Evolutionary conservation across 2,888 invertebrate genomes (phyloP).

Genomic region (Danaus chrysippus): DNA sequence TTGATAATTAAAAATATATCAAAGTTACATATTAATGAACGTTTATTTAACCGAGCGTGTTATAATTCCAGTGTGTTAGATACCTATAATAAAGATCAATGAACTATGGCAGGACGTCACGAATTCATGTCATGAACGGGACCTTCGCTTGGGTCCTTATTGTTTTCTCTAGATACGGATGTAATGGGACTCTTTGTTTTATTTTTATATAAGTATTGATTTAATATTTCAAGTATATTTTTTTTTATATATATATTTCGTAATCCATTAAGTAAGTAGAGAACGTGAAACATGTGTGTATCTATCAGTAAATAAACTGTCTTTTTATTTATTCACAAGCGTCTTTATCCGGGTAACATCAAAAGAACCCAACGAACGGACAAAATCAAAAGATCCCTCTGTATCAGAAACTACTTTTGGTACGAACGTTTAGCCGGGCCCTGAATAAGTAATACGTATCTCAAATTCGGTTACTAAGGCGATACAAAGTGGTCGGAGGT

Average conservation of each 20-base stretch:
- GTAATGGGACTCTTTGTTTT: conserved; percentile 15
- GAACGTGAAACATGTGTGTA: too few species aligned
- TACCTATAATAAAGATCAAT: conserved; percentile 30
- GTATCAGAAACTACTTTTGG: conserved; percentile 23
- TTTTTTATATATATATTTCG: too few species aligned
- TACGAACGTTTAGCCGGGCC: conserved; percentile 16
- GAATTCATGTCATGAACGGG: conserved; percentile 44
- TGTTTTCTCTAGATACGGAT: conserved; percentile 32
- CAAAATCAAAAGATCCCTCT: conserved; percentile 21
- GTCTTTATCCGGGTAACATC: background rate
- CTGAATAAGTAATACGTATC: conserved; percentile 25
- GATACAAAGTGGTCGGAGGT: conserved; percentile 25
- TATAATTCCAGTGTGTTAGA: conserved; percentile 16
- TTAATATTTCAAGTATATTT: background rate
- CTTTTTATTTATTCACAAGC: conserved; percentile 6
- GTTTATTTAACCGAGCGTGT: background rate
- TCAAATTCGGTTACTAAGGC: conserved; percentile 26
- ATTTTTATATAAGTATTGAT: conserved; percentile 1
- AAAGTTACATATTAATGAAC: background rate
- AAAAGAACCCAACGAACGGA: background rate
- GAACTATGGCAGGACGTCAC: conserved; percentile 43
- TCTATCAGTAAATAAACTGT: conserved; percentile 5
- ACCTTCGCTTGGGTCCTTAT: conserved; percentile 31
- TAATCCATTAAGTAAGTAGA: too few species aligned
- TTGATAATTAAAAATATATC: background rate